phyloP scores from a whole-genome alignment of 2,113 vertebrate species.

The Onychorhynchus coronatus region DNA sequence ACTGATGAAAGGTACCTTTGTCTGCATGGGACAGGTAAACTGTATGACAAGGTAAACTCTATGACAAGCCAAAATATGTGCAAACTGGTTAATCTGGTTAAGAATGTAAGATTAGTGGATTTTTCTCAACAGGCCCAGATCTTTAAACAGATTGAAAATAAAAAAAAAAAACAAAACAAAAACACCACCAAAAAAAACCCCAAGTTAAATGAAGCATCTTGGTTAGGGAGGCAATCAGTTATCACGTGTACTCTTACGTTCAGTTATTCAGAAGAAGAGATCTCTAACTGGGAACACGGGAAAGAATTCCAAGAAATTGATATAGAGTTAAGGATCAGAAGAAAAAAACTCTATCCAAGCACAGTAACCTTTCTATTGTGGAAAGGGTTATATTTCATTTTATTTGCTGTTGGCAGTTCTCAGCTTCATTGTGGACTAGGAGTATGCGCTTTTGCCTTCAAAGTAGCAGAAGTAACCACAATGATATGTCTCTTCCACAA shows the following conservation, averaged over 20 bases:
- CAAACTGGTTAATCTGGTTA: conserved; percentile 76
- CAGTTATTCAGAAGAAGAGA: background rate
- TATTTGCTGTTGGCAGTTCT: background rate
- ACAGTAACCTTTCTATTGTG: background rate
- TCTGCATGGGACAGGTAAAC: conserved; percentile 79
- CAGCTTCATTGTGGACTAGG: background rate
- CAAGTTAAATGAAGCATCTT: background rate
- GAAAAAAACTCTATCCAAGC: background rate
- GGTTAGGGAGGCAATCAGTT: background rate
- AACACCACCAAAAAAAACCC: too few relatives aligned
- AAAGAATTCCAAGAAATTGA: background rate
- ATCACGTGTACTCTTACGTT: background rate
- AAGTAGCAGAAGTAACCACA: background rate
- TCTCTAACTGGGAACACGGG: background rate
- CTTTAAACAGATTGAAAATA: background rate
- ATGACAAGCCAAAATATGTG: conserved; percentile 71
- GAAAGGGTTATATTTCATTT: background rate
- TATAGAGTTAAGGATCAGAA: background rate
- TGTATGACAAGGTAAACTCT: conserved; percentile 63
- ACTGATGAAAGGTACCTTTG: conserved; percentile 68
- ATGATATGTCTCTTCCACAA: background rate
- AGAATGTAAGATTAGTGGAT: conserved; percentile 76
- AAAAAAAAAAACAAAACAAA: background rate
- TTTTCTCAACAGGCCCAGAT: conserved; percentile 37
- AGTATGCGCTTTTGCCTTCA: background rate